phyloP scores from a whole-genome alignment of 2,797 vertebrate species.

The Acipenser ruthenus region DNA sequence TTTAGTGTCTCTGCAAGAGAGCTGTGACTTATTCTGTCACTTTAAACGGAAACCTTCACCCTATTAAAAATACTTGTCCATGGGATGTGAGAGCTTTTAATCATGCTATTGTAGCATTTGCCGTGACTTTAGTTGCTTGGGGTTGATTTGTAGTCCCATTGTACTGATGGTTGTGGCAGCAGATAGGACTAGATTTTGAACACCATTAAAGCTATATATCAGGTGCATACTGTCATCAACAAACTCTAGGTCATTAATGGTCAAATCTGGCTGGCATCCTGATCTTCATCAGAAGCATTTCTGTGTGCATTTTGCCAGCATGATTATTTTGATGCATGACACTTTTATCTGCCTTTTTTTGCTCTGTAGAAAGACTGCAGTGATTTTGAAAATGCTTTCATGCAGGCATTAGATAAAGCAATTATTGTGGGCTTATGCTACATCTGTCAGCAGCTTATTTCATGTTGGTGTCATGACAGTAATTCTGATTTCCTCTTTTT shows the following conservation, averaged over 20 bases:
- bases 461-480: too few species aligned
- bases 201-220: constrained; percentile 35
- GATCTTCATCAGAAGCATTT: constrained; percentile 29
- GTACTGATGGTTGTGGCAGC: constrained; percentile 39
- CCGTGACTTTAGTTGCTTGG: neutral
- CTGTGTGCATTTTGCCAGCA: neutral
- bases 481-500: too few species aligned
- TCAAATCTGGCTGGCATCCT: constrained; percentile 39
- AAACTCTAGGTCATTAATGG: constrained; percentile 53
- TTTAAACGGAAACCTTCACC: neutral
- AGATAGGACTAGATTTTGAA: constrained; percentile 51
- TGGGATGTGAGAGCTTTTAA: constrained; percentile 1
- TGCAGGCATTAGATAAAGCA: too few species aligned
- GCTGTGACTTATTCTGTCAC: neutral
- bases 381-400: neutral
- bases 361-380: neutral
- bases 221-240: constrained; percentile 45
- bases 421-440: too few species aligned
- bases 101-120: constrained; percentile 2
- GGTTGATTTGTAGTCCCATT: constrained; percentile 45
- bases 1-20: neutral
- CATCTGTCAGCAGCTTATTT: too few species aligned
- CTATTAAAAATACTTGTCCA: neutral
- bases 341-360: constrained; percentile 2
- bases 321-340: constrained; percentile 8